Base-by-base conservation (phyloP, 2,113 vertebrate species). In the Trematocara stigmaticum region DNA sequence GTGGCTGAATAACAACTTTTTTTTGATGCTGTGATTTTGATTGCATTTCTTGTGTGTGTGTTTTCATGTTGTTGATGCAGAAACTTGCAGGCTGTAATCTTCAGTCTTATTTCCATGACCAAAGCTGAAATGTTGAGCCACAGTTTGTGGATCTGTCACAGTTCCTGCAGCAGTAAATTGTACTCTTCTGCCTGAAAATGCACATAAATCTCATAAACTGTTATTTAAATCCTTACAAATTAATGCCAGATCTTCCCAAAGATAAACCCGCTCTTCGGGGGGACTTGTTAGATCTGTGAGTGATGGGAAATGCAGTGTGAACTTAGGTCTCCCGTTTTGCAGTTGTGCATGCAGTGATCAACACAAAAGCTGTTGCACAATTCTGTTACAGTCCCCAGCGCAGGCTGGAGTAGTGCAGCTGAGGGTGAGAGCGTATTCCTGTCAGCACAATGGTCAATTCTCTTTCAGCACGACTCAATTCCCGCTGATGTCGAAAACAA, bases 401-500 rank as follows among this genome's bases (percentile, higher is more conserved):
- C 66, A 29, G 83, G 85, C 87, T 81, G 69, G 55, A 89, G 76
- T 3, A 31, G 88, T 88, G 88, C 87, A 88, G 89, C 87, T 84
- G 89, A 87, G 89, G 40, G 79, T 45, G 81, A 79, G 87, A 88
- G 84, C n/a, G 11, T n/a, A 74, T 83, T 86, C n/a, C 83, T 56
- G 87, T 87, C 91, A 83, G 51, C 93, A 93, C 88, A 92, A 93
- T 94, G 92, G 93, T 92, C 91, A 90, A 92, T 90, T 85, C 92
- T 93, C 92, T 93, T 89, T 94, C 92, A 90, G 92, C 79, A 11
- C 82, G 18, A 84, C 86, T 88, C 89, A 59, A 84, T 91, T 89
- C 88, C 87, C 83, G 57, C 81, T 53, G 89, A 92, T 85, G 88
- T 89, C 40, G 74, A 95, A 95, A 95, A 94, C 91, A 94, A 93